phyloP scores from a whole-genome alignment of 1,140 invertebrate genomes.

The Rhizoglyphus robini region DNA sequence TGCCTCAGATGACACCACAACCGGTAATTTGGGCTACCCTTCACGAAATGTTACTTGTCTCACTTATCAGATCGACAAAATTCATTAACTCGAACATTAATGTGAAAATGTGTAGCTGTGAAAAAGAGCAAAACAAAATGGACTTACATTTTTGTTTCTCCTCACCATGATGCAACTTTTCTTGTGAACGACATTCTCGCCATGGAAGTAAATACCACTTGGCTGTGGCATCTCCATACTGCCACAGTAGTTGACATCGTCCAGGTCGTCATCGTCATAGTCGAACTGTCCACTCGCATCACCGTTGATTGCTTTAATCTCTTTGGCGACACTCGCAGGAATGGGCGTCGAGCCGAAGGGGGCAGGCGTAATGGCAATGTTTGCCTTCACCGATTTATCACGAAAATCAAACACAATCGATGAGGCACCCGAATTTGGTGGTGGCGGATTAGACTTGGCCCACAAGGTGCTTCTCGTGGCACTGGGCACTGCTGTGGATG shows the following conservation, averaged over 20 bases:
- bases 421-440: background rate
- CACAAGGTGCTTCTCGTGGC: background rate
- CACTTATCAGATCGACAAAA: no score
- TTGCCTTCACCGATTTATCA: conserved; percentile 24
- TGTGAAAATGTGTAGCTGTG: no score
- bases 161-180: conserved; percentile 59
- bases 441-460: background rate
- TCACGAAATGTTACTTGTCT: no score
- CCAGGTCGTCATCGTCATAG: conserved; percentile 43
- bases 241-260: conserved; percentile 39
- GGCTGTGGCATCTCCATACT: conserved; percentile 33
- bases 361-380: conserved; percentile 24
- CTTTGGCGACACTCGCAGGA: background rate
- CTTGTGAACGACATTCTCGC: conserved; percentile 76
- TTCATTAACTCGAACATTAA: no score
- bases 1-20: no score
- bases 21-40: no score
- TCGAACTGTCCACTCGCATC: background rate
- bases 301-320: background rate
- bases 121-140: background rate
- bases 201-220: conserved; percentile 64
- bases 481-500: background rate
- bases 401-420: conserved; percentile 28
- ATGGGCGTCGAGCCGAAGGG: conserved; percentile 24
- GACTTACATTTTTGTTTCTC: conserved; percentile 46